phyloP scores from a whole-genome alignment of 2,113 vertebrate species.

The Pseudopodoces humilis region DNA sequence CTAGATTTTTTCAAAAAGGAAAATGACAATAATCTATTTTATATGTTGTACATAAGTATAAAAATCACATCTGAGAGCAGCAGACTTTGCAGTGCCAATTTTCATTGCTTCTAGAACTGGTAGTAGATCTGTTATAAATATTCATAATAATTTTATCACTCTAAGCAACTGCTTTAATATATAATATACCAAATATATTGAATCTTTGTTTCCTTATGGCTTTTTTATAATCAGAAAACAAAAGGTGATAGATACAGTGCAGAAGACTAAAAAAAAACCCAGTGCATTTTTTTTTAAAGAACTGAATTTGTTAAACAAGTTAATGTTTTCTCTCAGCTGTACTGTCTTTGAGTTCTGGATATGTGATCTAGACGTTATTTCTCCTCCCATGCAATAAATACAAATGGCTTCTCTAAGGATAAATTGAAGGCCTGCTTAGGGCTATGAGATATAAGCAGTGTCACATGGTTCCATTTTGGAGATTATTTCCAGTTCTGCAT shows the following conservation, averaged over 20 bases:
- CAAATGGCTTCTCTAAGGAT: not conserved
- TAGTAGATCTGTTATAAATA: conserved; percentile 37
- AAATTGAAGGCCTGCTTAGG: not conserved
- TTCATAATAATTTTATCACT: conserved; percentile 35
- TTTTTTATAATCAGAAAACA: conserved; percentile 21
- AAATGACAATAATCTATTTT: conserved; percentile 7
- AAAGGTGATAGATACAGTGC: not conserved
- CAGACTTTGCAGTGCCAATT: conserved; percentile 11
- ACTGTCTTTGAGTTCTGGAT: not conserved
- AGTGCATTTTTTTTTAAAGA: not conserved
- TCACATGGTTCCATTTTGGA: not conserved
- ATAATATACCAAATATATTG: conserved; percentile 1
- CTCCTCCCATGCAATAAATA: not conserved
- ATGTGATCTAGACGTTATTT: not conserved
- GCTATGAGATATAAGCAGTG: not conserved
- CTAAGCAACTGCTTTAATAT: conserved; percentile 26
- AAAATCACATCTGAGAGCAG: not conserved
- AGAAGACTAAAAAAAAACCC: not conserved
- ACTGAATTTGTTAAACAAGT: not conserved
- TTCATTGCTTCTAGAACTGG: not conserved
- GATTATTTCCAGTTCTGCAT: not conserved
- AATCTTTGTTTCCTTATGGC: not conserved
- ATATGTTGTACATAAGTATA: not conserved
- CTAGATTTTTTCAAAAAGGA: not conserved
- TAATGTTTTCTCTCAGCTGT: not conserved